Percentiles rank a stretch among this genome's conserved stretches.
These are phyloP conservation scores for Drosophila kikkawai DNA, from an alignment of 1,140 invertebrate species.

Conservation along the genomic window DNA sequence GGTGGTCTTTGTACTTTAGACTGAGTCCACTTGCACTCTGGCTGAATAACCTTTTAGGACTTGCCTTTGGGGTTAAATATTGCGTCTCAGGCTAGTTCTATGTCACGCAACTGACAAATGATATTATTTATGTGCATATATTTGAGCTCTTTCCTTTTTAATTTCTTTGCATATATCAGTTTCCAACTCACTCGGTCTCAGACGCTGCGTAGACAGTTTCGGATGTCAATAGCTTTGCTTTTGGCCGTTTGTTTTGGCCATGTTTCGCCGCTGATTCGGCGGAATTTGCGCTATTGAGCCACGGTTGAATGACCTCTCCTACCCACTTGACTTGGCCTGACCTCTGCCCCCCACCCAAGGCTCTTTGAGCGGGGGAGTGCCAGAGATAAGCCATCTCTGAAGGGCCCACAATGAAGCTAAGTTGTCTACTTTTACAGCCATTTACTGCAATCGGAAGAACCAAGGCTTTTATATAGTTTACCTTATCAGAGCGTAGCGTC, in stretches of 20 bases:
- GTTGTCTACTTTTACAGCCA: slow-evolving; percentile 17
- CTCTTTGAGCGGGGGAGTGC: not conserved
- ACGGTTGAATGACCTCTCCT: slow-evolving; percentile 64
- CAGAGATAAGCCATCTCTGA: slow-evolving; percentile 13
- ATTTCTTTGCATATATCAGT: slow-evolving; percentile 50
- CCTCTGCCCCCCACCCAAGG: slow-evolving; percentile 12
- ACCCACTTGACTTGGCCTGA: slow-evolving; percentile 42
- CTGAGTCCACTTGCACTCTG: slow-evolving; percentile 4
- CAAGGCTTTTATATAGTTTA: slow-evolving; percentile 13
- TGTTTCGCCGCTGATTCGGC: slow-evolving; percentile 39
- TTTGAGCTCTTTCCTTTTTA: slow-evolving; percentile 30
- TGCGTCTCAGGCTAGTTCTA: slow-evolving; percentile 5
- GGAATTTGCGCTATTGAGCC: slow-evolving; percentile 38
- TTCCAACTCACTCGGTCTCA: slow-evolving; percentile 18
- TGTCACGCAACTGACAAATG: slow-evolving; percentile 2
- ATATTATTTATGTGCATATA: slow-evolving; percentile 52
- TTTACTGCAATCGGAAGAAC: slow-evolving; percentile 20
- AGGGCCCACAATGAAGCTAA: slow-evolving; percentile 8
- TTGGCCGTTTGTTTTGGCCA: slow-evolving; percentile 55
- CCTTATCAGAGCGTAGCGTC: slow-evolving; percentile 33
- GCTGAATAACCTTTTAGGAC: slow-evolving; percentile 12
- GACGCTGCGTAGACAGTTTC: slow-evolving; percentile 63
- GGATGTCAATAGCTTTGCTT: slow-evolving; percentile 20
- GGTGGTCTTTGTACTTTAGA: slow-evolving; percentile 34
- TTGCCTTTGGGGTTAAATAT: slow-evolving; percentile 4